Conservation (phyloP, 1,140 invertebrate species). For the Micrasema longulum region DNA sequence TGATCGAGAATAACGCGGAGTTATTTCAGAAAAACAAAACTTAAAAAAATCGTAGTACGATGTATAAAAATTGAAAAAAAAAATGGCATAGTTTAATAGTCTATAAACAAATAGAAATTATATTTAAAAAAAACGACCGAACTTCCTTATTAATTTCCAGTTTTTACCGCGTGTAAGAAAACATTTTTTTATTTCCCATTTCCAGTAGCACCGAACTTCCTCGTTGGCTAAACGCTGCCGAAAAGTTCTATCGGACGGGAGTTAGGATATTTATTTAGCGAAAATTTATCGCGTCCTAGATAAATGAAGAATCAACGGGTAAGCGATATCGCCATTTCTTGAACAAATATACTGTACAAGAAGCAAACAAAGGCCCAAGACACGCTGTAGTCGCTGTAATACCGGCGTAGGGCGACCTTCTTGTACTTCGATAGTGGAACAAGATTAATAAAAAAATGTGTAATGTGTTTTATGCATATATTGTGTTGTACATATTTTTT, state of each 20-base stretch:
- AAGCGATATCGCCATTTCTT: slow-evolving; percentile 18
- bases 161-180: neutral
- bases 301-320: slow-evolving; percentile 14
- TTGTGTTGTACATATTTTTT: neutral
- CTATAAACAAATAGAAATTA: no score
- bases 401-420: neutral
- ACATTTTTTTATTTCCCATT: neutral
- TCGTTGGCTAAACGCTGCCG: neutral
- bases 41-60: no score
- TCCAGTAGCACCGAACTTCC: neutral
- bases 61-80: no score
- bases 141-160: neutral
- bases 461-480: neutral
- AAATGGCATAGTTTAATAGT: no score
- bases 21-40: no score
- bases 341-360: neutral
- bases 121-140: neutral
- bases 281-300: slow-evolving; percentile 7
- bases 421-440: neutral
- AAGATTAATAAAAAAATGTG: neutral
- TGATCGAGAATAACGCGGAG: no score
- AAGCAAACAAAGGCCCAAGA: slow-evolving; percentile 1
- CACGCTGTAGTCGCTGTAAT: neutral
- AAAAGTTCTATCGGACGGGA: neutral
- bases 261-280: neutral